These are phyloP conservation scores for Caenorhabditis remanei DNA, from an alignment of 1,140 invertebrate species.

Conservation along the genomic window DNA sequence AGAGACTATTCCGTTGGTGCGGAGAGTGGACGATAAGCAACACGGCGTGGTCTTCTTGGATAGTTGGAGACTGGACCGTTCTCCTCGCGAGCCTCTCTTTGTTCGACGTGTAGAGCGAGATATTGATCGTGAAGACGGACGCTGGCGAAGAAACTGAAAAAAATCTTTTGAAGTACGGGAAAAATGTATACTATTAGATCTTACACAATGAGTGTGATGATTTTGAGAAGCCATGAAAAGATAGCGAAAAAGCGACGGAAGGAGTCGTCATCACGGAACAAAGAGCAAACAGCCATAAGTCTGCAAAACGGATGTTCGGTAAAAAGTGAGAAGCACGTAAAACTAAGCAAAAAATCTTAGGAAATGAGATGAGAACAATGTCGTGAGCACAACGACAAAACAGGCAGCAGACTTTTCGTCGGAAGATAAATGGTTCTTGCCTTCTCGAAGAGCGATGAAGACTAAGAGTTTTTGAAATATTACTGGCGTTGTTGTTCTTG, in stretches of 20 bases:
- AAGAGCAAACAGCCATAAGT: neutral
- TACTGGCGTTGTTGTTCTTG: neutral
- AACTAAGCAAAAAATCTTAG: neutral
- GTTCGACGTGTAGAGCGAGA: neutral
- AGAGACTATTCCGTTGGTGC: too few relatives aligned
- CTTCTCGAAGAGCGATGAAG: neutral
- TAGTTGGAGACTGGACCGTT: neutral
- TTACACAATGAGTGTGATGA: neutral
- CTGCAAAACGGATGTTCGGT: too few relatives aligned
- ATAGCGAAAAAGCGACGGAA: neutral
- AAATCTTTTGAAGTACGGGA: neutral
- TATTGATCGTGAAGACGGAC: neutral
- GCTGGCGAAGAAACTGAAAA: neutral
- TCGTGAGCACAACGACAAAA: neutral
- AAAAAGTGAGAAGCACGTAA: too few relatives aligned
- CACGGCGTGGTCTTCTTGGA: neutral
- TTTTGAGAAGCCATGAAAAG: conserved; percentile 15
- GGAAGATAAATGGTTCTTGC: conserved; percentile 17
- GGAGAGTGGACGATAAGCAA: neutral
- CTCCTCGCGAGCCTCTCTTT: neutral
- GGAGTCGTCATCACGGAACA: neutral
- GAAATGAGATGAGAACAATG: conserved; percentile 4
- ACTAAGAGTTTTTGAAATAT: conserved; percentile 27
- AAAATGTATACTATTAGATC: neutral
- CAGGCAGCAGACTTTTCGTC: neutral